Percentiles rank a stretch among this genome's conserved stretches.
Conservation (phyloP, 2,113 vertebrate species). For the Tachysurus vachellii region DNA sequence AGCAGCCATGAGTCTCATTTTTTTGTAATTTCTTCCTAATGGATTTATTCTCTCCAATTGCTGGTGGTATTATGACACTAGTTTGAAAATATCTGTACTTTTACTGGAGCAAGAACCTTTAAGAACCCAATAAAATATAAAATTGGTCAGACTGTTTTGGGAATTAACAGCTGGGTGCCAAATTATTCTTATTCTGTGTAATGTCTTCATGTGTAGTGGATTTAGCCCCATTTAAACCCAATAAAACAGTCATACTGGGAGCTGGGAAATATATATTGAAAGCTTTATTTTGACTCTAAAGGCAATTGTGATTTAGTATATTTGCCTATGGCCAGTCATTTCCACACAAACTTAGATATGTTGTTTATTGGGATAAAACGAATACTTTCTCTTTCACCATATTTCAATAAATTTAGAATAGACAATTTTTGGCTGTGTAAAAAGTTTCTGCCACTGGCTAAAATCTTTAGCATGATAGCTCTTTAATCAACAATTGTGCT, state of each 20-base stretch:
- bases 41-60: constrained; percentile 20
- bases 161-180: background rate
- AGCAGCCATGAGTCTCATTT: background rate
- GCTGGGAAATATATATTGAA: background rate
- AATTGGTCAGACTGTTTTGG: background rate
- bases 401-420: background rate
- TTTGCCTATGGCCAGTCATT: background rate
- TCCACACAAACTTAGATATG: background rate
- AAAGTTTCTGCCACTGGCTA: background rate
- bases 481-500: constrained; percentile 32
- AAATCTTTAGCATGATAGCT: constrained; percentile 12
- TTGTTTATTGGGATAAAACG: background rate
- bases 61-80: constrained; percentile 26
- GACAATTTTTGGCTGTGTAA: background rate
- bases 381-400: background rate
- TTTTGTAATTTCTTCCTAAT: constrained; percentile 17
- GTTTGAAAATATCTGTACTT: constrained; percentile 16
- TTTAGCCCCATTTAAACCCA: background rate
- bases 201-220: background rate
- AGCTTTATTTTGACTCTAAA: background rate
- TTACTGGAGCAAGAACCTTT: constrained; percentile 20
- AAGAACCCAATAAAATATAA: constrained; percentile 3
- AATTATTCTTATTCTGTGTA: constrained; percentile 1
- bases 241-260: background rate
- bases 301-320: background rate